Conservation (phyloP, 2,888 invertebrate species). For the Ptilodon capucinus region DNA sequence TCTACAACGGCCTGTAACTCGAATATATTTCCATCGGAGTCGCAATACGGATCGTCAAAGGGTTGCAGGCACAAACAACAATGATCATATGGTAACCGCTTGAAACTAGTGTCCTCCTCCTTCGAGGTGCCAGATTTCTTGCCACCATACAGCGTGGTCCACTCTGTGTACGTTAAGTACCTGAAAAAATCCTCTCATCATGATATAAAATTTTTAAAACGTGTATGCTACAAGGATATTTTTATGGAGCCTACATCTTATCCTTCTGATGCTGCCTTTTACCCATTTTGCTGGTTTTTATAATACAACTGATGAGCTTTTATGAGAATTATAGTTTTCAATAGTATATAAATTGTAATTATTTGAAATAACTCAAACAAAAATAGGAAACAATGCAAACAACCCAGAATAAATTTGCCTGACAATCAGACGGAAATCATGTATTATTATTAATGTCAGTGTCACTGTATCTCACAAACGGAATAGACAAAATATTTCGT, state of each 20-base stretch:
- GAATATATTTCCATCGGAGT: conserved; percentile 94
- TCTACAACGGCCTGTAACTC: conserved; percentile 94
- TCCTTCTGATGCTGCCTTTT: conserved; percentile 97
- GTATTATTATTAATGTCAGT: too few species aligned
- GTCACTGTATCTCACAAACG: too few species aligned
- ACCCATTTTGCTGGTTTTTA: conserved; percentile 86
- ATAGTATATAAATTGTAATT: too few species aligned
- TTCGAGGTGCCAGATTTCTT: conserved; percentile 87
- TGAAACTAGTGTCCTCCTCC: conserved; percentile 91
- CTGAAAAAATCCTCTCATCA: conserved; percentile 59
- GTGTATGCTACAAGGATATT: background rate
- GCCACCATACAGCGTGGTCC: conserved; percentile 95
- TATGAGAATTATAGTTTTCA: background rate
- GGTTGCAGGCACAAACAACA: conserved; percentile 96
- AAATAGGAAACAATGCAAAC: too few species aligned
- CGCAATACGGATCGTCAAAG: conserved; percentile 95
- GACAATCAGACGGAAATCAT: too few species aligned
- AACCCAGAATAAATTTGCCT: too few species aligned
- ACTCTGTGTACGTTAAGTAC: conserved; percentile 94
- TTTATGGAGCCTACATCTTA: conserved; percentile 87
- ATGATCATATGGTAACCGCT: conserved; percentile 95
- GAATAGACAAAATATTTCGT: too few species aligned
- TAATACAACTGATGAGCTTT: background rate
- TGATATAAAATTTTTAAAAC: conserved; percentile 2
- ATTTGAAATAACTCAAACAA: too few species aligned